Evolutionary conservation across 2,797 vertebrate genomes (phyloP).

Genomic region (Sciurus vulgaris): DNA sequence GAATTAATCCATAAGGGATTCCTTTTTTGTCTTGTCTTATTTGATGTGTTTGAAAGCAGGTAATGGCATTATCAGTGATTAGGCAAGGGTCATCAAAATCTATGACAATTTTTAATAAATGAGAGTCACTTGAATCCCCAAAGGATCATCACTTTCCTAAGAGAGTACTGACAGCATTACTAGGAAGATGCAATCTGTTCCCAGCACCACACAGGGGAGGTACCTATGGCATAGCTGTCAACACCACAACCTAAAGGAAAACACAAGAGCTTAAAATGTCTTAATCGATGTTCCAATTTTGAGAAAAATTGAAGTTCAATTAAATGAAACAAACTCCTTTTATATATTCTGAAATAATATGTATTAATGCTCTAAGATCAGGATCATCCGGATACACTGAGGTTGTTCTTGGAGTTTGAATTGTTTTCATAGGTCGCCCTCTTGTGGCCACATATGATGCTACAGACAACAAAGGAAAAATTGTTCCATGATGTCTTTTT

Average conservation of each 20-base stretch:
- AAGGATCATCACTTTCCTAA: neutral
- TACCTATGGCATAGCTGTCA: neutral
- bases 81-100: neutral
- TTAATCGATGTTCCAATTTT: neutral
- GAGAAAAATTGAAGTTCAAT: neutral
- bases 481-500: neutral
- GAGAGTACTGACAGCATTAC: neutral
- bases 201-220: neutral
- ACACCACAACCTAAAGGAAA: neutral
- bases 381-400: neutral
- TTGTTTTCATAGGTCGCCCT: conserved; percentile 74
- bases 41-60: neutral
- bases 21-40: neutral
- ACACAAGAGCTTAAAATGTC: neutral
- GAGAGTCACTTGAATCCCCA: neutral
- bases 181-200: neutral
- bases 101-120: neutral
- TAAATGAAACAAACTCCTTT: neutral
- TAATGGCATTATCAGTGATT: neutral
- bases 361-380: neutral
- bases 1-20: neutral
- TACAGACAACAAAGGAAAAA: neutral
- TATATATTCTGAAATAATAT: neutral
- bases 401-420: neutral
- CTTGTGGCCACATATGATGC: conserved; percentile 72